A percentile compares a stretch with the other conserved stretches of the same genome.
Evolutionary conservation across 2,113 vertebrate species (phyloP).

Genomic region (Lagopus leucura): DNA sequence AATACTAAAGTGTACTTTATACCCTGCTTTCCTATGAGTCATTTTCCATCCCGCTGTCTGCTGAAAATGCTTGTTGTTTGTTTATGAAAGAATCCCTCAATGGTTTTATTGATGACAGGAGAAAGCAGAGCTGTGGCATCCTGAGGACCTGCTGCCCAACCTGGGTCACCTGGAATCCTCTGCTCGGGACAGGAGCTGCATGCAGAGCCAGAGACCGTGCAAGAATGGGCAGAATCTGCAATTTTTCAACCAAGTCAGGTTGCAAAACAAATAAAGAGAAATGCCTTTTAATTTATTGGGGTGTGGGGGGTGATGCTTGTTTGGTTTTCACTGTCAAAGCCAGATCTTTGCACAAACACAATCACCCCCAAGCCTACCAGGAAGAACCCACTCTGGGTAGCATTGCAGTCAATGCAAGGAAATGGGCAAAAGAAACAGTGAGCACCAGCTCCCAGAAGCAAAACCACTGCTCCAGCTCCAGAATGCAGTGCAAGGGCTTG

Average conservation of each 20-base stretch:
- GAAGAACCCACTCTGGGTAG: background rate
- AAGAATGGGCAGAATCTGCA: background rate
- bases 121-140: background rate
- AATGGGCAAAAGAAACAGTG: background rate
- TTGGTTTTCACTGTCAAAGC: background rate
- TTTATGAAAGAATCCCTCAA: slow-evolving; percentile 18
- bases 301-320: background rate
- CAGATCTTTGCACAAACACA: background rate
- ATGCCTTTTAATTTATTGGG: background rate
- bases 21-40: slow-evolving; percentile 64
- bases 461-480: background rate
- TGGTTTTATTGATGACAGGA: slow-evolving; percentile 12
- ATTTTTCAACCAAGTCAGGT: background rate
- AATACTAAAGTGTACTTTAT: background rate
- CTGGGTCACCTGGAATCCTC: slow-evolving; percentile 8
- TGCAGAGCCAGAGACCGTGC: background rate
- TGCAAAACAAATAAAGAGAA: background rate
- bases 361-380: background rate
- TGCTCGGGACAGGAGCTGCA: background rate
- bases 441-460: background rate
- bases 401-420: background rate
- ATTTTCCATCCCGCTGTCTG: slow-evolving; percentile 69
- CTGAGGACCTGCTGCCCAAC: background rate
- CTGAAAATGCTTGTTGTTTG: slow-evolving; percentile 47
- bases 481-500: background rate